A percentile compares a stretch with the other conserved stretches of the same genome.
Evolutionary conservation across 2,888 invertebrate genomes (phyloP).

Genomic region (Leucoptera coffeella): DNA sequence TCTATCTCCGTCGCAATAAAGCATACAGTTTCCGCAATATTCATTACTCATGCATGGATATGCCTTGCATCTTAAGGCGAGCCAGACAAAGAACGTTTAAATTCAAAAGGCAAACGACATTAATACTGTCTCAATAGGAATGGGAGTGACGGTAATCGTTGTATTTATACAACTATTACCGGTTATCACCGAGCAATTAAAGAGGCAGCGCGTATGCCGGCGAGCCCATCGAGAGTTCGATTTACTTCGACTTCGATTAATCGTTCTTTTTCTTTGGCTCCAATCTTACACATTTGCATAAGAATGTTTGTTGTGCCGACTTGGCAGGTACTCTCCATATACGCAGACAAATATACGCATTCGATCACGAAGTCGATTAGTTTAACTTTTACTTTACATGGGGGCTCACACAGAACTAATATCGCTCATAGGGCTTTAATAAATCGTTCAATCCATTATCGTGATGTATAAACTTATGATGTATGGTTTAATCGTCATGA

Average conservation of each 20-base stretch:
- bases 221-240: constrained; percentile 21
- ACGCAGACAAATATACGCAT: too few species aligned
- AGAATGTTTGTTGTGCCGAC: constrained; percentile 23
- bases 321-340: too few species aligned
- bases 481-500: too few species aligned
- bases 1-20: too few species aligned
- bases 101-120: constrained; percentile 18
- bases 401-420: too few species aligned
- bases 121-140: constrained; percentile 22
- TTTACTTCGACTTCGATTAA: constrained; percentile 39
- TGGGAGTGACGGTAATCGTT: constrained; percentile 19
- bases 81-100: constrained; percentile 14
- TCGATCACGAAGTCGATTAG: constrained; percentile 2
- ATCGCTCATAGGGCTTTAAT: too few species aligned
- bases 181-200: constrained; percentile 40
- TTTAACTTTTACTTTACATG: constrained; percentile 2
- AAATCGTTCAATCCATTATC: too few species aligned
- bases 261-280: constrained; percentile 30
- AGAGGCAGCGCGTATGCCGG: constrained; percentile 26
- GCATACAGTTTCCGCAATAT: too few species aligned
- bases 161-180: constrained; percentile 33
- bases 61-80: constrained; percentile 3
- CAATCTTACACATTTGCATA: constrained; percentile 35
- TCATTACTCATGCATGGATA: too few species aligned
- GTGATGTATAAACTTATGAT: too few species aligned